Base-by-base conservation (phyloP, 2,888 invertebrate genomes). In the Taphrorychus bicolor region DNA sequence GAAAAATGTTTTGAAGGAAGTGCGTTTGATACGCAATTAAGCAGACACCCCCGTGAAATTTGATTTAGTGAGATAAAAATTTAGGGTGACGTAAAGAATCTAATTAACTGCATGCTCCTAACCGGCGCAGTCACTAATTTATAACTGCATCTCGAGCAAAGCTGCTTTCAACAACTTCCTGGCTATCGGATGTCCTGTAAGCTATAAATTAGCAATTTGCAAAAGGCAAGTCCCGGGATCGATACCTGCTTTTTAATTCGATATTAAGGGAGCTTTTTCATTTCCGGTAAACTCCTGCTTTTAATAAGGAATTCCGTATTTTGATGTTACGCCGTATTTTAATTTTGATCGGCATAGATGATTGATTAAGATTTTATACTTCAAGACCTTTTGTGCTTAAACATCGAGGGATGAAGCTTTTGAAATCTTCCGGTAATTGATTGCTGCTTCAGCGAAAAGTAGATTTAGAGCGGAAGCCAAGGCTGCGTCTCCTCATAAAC, bases 341-440 rank as follows among this genome's bases (percentile, higher is more conserved):
- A 70, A 70, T 70, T 70, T 70, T 62, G 66, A 70, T 70, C 69
- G 54, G 62, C 22, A 66, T 59, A 70, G 66, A 70, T 70, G 69
- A 70, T 70, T 70, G 69, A 70, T 70, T 70, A 66, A 66, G 66
- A 70, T 70, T 70, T 70, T 70, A 70, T 70, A 70, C 69, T 70
- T 70, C 66, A 56, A 56, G 66, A 70, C 66, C 69, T 61, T 70
- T 70, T 70, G 66, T 70, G 59, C 62, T 56, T 62, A 70, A 66
- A 70, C 62, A 70, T 70, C 62, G 56, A 22, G 21, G 23, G 65
- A 69, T 65, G 69, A 64, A 57, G 69, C 68, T 62, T 69, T 70
- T 59, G 52, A 62, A 66, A 62, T 66, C 61, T 49, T 62, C 62
- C 21, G 19, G 64, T 69, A 69, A 69, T 69, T 69, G 69, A 69